Percentiles rank a stretch among this genome's conserved stretches.
Conservation (phyloP, 2,797 vertebrate genomes). For the Sitta carolinensis region DNA sequence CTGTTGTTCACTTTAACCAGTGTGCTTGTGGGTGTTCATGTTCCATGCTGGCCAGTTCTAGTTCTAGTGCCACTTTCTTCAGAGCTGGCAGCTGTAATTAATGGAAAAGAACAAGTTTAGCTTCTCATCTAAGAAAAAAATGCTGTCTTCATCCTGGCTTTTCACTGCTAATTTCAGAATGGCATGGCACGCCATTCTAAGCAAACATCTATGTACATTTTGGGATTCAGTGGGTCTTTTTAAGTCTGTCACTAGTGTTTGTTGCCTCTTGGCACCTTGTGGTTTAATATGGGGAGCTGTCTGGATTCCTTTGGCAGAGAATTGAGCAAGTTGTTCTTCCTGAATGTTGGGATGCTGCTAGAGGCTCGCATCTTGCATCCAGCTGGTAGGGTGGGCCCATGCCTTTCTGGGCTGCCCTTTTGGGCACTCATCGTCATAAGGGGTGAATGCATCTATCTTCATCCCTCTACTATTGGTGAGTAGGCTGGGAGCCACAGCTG, state of each 20-base stretch:
- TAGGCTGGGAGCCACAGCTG: not conserved
- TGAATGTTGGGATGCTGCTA: not conserved
- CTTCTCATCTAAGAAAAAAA: not conserved
- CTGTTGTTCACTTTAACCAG: not conserved
- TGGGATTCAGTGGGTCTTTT: not conserved
- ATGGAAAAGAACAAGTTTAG: not conserved
- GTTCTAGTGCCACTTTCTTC: not conserved
- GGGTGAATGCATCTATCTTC: not conserved
- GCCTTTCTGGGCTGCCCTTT: not conserved
- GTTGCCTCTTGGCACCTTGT: not conserved
- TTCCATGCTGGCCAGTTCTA: not conserved
- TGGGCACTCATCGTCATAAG: rapidly evolving
- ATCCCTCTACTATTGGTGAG: not conserved
- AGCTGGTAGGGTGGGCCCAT: not conserved
- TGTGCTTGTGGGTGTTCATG: not conserved
- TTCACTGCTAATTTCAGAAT: not conserved
- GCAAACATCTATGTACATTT: not conserved
- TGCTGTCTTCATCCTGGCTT: not conserved
- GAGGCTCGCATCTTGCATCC: not conserved
- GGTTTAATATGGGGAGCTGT: not conserved
- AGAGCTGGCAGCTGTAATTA: not conserved
- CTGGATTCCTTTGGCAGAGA: not conserved
- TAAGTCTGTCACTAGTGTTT: not conserved
- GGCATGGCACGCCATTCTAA: not conserved
- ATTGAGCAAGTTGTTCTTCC: not conserved